phyloP scores from a whole-genome alignment of 2,888 invertebrate genomes.

The Drosophila lacicola region DNA sequence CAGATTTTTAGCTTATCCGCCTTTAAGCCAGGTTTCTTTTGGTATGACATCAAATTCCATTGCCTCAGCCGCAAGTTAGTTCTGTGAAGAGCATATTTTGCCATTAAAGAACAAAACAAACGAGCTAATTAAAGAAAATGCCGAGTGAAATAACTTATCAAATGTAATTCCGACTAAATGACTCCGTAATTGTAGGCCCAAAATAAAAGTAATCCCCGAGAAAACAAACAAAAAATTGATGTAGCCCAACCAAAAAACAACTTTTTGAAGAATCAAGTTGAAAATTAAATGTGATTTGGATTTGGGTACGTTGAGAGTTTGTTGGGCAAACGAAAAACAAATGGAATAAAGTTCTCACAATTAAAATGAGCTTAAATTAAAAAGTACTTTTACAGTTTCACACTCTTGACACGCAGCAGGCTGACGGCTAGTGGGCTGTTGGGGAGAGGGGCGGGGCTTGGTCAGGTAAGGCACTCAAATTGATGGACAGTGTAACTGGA shows the following conservation, averaged over 20 bases:
- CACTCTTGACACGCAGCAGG: slow-evolving; percentile 54
- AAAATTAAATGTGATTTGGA: slow-evolving; percentile 56
- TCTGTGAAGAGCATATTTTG: slow-evolving; percentile 3
- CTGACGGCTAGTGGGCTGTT: neutral
- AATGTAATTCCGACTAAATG: slow-evolving; percentile 69
- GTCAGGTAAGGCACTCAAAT: slow-evolving; percentile 26
- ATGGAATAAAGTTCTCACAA: slow-evolving; percentile 79
- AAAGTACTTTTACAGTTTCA: slow-evolving; percentile 78
- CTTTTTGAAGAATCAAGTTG: slow-evolving; percentile 41
- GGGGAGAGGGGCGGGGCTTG: neutral
- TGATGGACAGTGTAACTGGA: slow-evolving; percentile 47
- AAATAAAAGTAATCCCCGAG: slow-evolving; percentile 1
- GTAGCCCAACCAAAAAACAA: slow-evolving; percentile 5
- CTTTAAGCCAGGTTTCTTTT: neutral
- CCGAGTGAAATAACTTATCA: slow-evolving; percentile 57
- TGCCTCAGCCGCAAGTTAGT: too few species aligned
- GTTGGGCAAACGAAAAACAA: slow-evolving; percentile 35
- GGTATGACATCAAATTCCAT: neutral
- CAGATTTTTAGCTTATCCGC: too few species aligned
- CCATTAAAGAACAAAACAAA: slow-evolving; percentile 36
- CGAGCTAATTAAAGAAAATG: slow-evolving; percentile 61
- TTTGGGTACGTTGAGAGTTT: slow-evolving; percentile 11
- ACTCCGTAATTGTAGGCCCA: slow-evolving; percentile 51
- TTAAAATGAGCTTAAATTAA: slow-evolving; percentile 79
- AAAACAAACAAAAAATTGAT: slow-evolving; percentile 2